phyloP scores from a whole-genome alignment of 1,140 invertebrate species.

The Whitmania pigra region DNA sequence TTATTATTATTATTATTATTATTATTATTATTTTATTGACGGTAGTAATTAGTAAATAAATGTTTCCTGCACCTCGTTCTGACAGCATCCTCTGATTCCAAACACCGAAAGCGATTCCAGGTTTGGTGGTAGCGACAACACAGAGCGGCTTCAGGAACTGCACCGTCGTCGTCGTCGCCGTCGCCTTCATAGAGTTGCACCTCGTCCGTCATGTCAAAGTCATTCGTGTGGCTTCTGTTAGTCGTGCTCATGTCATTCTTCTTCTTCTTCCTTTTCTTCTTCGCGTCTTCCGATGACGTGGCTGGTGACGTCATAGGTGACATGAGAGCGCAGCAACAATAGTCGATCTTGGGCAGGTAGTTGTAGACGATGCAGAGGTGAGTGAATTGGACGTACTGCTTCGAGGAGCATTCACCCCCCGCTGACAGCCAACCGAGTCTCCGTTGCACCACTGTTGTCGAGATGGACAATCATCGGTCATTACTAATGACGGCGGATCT shows the following conservation, averaged over 20 bases:
- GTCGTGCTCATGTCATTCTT: background rate
- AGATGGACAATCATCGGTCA: background rate
- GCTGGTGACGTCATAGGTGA: background rate
- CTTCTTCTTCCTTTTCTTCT: background rate
- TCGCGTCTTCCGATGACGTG: background rate
- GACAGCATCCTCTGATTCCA: conserved; percentile 16
- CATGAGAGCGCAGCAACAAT: conserved; percentile 18
- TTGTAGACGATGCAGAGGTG: conserved; percentile 20
- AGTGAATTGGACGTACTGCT: conserved; percentile 19
- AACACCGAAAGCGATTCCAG: conserved; percentile 20
- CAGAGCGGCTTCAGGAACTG: background rate
- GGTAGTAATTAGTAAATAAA: background rate
- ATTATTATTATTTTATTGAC: background rate
- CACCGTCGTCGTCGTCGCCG: background rate
- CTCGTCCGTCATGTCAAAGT: background rate
- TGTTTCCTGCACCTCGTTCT: background rate
- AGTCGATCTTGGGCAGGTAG: conserved; percentile 21
- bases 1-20: conserved; percentile 7
- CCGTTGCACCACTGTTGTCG: background rate
- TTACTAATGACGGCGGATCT: background rate
- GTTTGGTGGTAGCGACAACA: conserved; percentile 21
- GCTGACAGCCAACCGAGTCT: conserved; percentile 1
- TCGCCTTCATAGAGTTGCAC: background rate
- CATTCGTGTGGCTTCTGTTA: background rate
- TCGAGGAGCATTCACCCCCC: conserved; percentile 15